Percentiles rank a stretch among this genome's conserved stretches.
These are phyloP conservation scores for Natrix natrix DNA, from an alignment of 2,797 vertebrate species.

Conservation along the genomic window DNA sequence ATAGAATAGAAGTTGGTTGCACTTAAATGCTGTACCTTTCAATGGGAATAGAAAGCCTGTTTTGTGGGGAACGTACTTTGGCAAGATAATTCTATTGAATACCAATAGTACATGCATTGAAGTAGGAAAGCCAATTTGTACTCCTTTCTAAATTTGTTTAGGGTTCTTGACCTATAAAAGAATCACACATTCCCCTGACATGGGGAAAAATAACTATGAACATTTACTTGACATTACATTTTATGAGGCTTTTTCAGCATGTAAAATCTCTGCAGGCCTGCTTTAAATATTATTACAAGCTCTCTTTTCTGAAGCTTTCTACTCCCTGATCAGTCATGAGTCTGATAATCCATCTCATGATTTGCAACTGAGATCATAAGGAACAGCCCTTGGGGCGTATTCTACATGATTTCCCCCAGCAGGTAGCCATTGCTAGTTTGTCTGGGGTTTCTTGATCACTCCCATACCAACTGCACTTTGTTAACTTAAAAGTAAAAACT, in stretches of 20 bases:
- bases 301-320: neutral
- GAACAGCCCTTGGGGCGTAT: neutral
- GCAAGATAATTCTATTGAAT: neutral
- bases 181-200: neutral
- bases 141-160: neutral
- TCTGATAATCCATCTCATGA: slow-evolving; percentile 30
- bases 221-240: neutral
- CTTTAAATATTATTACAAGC: neutral
- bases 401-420: neutral
- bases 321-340: slow-evolving; percentile 23
- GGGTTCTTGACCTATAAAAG: neutral
- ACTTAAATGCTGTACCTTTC: neutral
- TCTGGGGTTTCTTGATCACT: neutral
- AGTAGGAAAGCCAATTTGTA: neutral
- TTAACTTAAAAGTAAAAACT: neutral
- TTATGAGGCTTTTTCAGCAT: neutral
- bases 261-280: slow-evolving; percentile 1
- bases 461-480: neutral
- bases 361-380: neutral
- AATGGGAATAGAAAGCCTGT: neutral
- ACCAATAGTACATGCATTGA: neutral
- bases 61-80: neutral
- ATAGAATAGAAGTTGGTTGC: neutral
- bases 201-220: neutral
- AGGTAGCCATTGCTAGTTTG: neutral